These are phyloP conservation scores for Vireo griseus DNA, from an alignment of 2,797 vertebrate species.

Conservation along the genomic window DNA sequence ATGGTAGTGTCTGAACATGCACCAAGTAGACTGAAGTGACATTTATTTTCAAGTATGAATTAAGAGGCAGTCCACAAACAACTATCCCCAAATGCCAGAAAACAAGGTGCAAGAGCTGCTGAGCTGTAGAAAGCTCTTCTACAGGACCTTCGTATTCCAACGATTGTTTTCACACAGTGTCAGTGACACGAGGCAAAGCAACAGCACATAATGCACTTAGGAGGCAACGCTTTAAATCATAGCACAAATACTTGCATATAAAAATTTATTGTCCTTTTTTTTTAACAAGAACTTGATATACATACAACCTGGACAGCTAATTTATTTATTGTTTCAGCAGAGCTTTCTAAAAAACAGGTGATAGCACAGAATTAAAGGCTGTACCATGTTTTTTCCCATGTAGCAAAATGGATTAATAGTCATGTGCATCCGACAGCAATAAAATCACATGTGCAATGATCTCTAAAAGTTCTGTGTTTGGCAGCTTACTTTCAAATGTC, in stretches of 20 bases:
- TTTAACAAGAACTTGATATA: not conserved
- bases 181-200: not conserved
- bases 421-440: not conserved
- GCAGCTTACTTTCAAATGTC: not conserved
- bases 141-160: fast-evolving
- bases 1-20: not conserved
- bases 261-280: slow-evolving; percentile 55
- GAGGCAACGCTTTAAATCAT: not conserved
- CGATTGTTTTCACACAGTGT: not conserved
- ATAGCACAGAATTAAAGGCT: not conserved
- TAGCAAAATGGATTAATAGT: not conserved
- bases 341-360: not conserved
- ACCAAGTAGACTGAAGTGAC: not conserved
- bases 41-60: not conserved
- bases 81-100: not conserved
- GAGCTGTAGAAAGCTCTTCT: not conserved
- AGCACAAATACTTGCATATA: slow-evolving; percentile 24
- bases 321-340: not conserved
- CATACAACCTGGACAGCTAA: not conserved
- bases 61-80: not conserved
- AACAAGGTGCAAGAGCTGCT: not conserved
- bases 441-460: not conserved
- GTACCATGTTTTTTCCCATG: not conserved
- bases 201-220: not conserved
- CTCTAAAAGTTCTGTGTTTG: not conserved